Evolutionary conservation across 2,888 invertebrate species (phyloP).

Genomic region (Notodonta dromedarius): DNA sequence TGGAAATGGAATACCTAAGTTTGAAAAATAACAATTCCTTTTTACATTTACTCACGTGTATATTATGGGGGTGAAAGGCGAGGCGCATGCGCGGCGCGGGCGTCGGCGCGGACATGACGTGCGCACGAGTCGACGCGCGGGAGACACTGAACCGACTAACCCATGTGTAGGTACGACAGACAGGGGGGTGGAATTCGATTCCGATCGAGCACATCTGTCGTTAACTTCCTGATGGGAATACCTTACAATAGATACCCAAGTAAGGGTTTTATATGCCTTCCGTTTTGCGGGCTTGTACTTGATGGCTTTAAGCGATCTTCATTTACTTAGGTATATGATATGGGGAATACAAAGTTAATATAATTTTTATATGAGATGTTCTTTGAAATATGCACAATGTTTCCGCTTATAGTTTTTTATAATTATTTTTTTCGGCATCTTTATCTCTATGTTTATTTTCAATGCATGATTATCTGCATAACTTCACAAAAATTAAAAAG

Average conservation of each 20-base stretch:
- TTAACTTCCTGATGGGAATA: conserved; percentile 34
- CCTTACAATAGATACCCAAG: conserved; percentile 4
- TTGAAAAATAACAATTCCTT: background rate
- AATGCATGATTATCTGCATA: no score
- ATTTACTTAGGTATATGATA: no score
- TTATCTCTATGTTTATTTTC: no score
- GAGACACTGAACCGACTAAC: conserved; percentile 29
- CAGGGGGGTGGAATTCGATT: conserved; percentile 1
- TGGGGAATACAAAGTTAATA: no score
- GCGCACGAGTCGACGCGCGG: conserved; percentile 50
- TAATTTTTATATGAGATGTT: no score
- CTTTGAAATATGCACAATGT: no score
- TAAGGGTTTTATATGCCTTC: background rate
- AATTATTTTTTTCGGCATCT: no score
- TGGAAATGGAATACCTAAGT: background rate
- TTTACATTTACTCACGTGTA: conserved; percentile 67
- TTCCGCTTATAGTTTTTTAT: no score
- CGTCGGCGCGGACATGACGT: conserved; percentile 64
- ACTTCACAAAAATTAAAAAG: background rate
- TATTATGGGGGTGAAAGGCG: conserved; percentile 75
- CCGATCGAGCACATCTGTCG: conserved; percentile 35
- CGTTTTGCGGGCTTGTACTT: no score
- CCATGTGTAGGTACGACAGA: background rate
- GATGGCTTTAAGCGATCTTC: no score
- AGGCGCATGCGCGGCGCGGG: conserved; percentile 73